Conservation (phyloP, 2,888 invertebrate genomes). For the Synanthedon formicaeformis region DNA sequence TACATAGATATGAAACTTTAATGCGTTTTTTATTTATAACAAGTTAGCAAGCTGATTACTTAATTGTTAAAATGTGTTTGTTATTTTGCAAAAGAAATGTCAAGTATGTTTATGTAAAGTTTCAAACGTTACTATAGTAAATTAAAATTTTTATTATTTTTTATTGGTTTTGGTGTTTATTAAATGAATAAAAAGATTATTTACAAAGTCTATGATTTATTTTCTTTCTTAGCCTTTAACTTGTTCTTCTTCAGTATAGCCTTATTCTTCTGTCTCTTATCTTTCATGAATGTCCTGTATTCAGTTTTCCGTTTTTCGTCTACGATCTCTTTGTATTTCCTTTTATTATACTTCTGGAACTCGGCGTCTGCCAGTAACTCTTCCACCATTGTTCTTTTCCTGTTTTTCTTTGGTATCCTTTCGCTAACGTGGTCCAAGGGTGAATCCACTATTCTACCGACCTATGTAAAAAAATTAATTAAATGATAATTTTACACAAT, state of each 20-base stretch:
- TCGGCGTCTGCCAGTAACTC: constrained; percentile 92
- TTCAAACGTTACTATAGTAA: too few relatives aligned
- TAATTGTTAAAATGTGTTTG: too few relatives aligned
- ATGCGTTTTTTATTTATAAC: too few relatives aligned
- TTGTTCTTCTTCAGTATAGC: constrained; percentile 50
- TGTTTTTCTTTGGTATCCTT: constrained; percentile 84
- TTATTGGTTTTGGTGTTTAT: too few relatives aligned
- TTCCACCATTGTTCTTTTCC: constrained; percentile 92
- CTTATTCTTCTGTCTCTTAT: constrained; percentile 78
- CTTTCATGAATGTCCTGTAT: constrained; percentile 80
- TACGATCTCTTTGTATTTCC: constrained; percentile 82
- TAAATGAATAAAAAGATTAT: too few relatives aligned
- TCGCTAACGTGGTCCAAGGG: constrained; percentile 89
- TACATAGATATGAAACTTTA: too few relatives aligned
- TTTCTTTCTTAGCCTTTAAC: constrained; percentile 31
- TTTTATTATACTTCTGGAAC: constrained; percentile 83
- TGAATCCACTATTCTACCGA: constrained; percentile 86
- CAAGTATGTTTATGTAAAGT: too few relatives aligned
- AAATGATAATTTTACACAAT: not conserved
- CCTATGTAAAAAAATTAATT: constrained; percentile 39
- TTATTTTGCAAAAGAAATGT: too few relatives aligned
- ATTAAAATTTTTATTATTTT: too few relatives aligned
- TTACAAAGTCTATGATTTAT: too few relatives aligned
- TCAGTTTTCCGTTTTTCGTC: constrained; percentile 77
- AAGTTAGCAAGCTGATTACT: too few relatives aligned